phyloP scores from a whole-genome alignment of 2,888 invertebrate genomes.

The Lasiommata megera region DNA sequence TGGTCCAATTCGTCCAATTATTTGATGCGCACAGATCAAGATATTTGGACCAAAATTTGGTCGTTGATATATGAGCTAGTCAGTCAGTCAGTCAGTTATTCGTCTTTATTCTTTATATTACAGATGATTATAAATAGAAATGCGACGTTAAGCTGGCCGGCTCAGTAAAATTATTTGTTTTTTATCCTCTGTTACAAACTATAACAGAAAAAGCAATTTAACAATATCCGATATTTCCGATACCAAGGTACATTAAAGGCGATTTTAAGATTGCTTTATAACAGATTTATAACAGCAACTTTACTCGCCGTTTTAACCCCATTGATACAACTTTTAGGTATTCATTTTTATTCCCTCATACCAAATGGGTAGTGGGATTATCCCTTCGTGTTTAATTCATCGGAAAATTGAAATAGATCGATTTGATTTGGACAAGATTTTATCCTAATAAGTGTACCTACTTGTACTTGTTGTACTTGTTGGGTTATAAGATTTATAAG shows the following conservation, averaged over 20 bases:
- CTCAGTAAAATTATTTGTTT: no score
- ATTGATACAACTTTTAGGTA: conserved; percentile 1
- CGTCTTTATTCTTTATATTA: no score
- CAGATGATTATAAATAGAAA: no score
- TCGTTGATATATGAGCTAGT: no score
- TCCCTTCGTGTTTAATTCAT: conserved; percentile 12
- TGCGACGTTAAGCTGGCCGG: no score
- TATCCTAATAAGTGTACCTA: background rate
- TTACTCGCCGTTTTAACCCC: background rate
- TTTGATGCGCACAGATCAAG: no score
- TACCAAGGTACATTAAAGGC: background rate
- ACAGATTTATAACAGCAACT: conserved; percentile 2
- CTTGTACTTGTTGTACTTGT: no score
- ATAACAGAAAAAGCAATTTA: background rate
- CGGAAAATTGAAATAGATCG: conserved; percentile 11
- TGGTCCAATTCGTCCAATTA: no score
- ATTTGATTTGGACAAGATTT: conserved; percentile 6
- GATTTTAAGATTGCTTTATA: background rate
- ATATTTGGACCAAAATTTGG: no score
- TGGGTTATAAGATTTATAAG: no score
- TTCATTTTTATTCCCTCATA: conserved; percentile 7
- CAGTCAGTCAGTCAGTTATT: no score
- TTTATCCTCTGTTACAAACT: no score
- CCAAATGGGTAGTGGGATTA: conserved; percentile 15
- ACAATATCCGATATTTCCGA: background rate